A percentile compares a stretch with the other conserved stretches of the same genome.
These are phyloP conservation scores for Halcyon malimbica DNA, from an alignment of 2,113 vertebrate genomes.

Conservation along the genomic window DNA sequence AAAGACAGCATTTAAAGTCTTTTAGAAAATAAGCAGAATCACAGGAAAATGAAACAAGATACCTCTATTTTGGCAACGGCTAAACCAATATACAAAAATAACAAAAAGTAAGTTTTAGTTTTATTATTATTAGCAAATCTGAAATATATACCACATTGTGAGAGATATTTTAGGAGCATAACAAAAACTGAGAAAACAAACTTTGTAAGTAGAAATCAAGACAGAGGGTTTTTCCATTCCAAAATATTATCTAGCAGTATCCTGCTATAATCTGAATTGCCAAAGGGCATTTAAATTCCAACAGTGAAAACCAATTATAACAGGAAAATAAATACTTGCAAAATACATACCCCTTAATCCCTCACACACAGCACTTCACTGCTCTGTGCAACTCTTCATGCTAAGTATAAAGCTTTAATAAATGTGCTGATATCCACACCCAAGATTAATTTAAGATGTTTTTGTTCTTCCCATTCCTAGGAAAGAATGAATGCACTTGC, in stretches of 20 bases:
- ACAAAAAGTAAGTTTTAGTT: background rate
- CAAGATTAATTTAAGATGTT: background rate
- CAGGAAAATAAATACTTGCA: constrained; percentile 3
- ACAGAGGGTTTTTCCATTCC: background rate
- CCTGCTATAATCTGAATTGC: background rate
- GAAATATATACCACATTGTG: background rate
- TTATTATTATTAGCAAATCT: background rate
- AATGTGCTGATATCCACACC: background rate
- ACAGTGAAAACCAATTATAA: background rate
- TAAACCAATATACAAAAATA: background rate
- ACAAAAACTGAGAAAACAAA: background rate
- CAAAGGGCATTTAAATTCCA: constrained; percentile 15
- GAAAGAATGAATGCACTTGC: constrained; percentile 18
- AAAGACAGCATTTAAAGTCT: background rate
- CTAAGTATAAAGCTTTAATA: background rate
- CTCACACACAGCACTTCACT: background rate
- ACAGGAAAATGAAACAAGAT: background rate
- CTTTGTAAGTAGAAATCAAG: background rate
- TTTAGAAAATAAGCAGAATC: background rate
- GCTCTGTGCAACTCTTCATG: background rate
- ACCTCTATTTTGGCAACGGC: background rate
- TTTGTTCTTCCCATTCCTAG: background rate
- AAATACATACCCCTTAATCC: background rate
- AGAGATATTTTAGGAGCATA: background rate
- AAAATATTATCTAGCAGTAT: background rate